Evolutionary conservation across 2,888 invertebrate genomes (phyloP).

Genomic region (Drosophila borborema): DNA sequence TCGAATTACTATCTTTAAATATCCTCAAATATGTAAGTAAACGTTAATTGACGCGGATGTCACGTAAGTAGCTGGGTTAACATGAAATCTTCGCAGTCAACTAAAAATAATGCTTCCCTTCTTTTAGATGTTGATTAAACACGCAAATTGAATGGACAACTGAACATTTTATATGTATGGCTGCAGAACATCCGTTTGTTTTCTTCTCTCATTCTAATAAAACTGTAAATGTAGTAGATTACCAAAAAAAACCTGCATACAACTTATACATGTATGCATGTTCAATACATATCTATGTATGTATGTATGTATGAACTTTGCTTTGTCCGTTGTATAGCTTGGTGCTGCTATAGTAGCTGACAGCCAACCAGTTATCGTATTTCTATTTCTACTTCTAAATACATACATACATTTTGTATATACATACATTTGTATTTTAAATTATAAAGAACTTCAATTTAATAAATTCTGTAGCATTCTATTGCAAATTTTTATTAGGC

Average conservation of each 20-base stretch:
- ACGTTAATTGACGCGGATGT: too few relatives aligned
- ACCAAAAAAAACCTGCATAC: too few relatives aligned
- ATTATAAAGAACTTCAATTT: neutral
- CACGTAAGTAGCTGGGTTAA: neutral
- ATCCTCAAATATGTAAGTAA: too few relatives aligned
- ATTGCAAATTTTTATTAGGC: conserved; percentile 33
- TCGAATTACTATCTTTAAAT: too few relatives aligned
- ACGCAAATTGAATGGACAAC: neutral
- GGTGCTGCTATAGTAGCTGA: neutral
- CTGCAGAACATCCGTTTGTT: too few relatives aligned
- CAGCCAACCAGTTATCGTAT: neutral
- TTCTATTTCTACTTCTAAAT: too few relatives aligned
- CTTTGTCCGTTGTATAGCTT: too few relatives aligned
- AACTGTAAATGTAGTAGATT: too few relatives aligned
- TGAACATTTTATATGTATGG: neutral
- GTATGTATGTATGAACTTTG: neutral
- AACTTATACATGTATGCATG: neutral
- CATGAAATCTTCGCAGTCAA: neutral
- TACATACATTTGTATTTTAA: neutral
- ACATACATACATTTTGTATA: too few relatives aligned
- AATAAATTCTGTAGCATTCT: conserved; percentile 1
- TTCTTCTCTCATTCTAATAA: too few relatives aligned
- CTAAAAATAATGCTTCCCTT: neutral
- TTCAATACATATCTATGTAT: neutral
- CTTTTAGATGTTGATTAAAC: neutral